These are phyloP conservation scores for Strigops habroptila DNA, from an alignment of 2,113 vertebrate genomes.

Conservation along the genomic window DNA sequence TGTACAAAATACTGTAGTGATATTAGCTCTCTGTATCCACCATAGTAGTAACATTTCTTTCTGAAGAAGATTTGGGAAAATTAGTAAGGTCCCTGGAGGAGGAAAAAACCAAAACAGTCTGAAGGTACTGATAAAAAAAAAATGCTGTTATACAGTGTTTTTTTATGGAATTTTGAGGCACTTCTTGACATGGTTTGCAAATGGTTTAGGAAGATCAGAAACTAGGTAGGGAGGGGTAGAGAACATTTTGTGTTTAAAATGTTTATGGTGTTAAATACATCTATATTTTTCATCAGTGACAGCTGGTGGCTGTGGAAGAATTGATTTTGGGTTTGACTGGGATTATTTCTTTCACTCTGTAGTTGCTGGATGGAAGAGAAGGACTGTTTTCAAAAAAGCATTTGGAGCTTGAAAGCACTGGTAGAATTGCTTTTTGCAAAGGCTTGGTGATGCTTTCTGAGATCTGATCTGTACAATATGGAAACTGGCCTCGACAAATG, in stretches of 20 bases:
- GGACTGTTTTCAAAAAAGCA: not conserved
- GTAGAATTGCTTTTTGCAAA: not conserved
- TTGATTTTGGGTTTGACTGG: not conserved
- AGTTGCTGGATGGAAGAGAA: not conserved
- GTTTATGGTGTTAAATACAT: not conserved
- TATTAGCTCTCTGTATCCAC: not conserved
- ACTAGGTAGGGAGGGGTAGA: not conserved
- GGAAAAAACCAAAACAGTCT: rapidly evolving
- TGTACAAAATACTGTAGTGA: not conserved
- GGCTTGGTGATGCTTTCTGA: not conserved
- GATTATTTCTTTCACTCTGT: not conserved
- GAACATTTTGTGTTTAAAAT: not conserved
- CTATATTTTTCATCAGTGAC: not conserved
- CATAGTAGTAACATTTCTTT: not conserved
- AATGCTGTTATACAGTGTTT: not conserved
- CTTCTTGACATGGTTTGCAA: not conserved
- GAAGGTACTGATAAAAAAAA: not conserved
- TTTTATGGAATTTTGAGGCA: not conserved
- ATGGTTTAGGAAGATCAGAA: not conserved
- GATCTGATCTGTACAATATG: not conserved
- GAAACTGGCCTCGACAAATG: not conserved
- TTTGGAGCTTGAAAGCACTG: not conserved
- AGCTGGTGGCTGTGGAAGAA: not conserved
- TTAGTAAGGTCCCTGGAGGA: not conserved
- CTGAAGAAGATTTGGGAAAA: not conserved